Conservation (phyloP, 2,888 invertebrate species). For the Auanema sp. region DNA sequence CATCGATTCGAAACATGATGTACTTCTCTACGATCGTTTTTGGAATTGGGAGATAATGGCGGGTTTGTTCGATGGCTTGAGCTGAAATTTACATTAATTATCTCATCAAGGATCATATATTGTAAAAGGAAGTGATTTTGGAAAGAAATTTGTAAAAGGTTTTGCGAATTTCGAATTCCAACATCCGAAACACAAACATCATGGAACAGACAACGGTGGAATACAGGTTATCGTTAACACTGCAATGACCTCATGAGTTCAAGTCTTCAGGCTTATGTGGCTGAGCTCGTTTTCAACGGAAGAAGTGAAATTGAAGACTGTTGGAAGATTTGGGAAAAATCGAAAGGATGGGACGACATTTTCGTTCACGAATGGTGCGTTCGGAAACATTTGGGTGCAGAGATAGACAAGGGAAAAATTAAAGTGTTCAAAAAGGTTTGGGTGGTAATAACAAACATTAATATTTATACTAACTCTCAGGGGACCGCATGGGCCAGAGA, state of each 20-base stretch:
- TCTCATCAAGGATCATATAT: slow-evolving; percentile 25
- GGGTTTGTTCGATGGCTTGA: slow-evolving; percentile 4
- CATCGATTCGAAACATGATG: slow-evolving; percentile 19
- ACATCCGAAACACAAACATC: slow-evolving; percentile 31
- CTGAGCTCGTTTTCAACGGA: slow-evolving; percentile 22
- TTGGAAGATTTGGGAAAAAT: slow-evolving; percentile 33
- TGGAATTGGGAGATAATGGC: slow-evolving; percentile 39
- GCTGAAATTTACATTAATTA: background rate
- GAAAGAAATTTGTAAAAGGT: slow-evolving; percentile 29
- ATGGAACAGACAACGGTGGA: slow-evolving; percentile 45
- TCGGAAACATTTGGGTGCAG: slow-evolving; percentile 40
- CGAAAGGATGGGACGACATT: slow-evolving; percentile 41
- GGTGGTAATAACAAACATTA: background rate
- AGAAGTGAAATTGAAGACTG: slow-evolving; percentile 23
- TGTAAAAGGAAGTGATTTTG: slow-evolving; percentile 26
- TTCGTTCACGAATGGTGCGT: slow-evolving; percentile 52
- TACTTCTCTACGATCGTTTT: slow-evolving; percentile 32
- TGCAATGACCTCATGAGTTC: background rate
- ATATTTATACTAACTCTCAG: slow-evolving; percentile 10
- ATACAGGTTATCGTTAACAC: slow-evolving; percentile 24
- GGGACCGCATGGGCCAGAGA: slow-evolving; percentile 39
- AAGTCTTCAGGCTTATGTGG: slow-evolving; percentile 28
- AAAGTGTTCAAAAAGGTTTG: slow-evolving; percentile 30
- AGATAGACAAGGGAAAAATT: slow-evolving; percentile 28
- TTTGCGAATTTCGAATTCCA: slow-evolving; percentile 36